Conservation (phyloP, 2,888 invertebrate species). For the Poecilobothrus nobilitatus region DNA sequence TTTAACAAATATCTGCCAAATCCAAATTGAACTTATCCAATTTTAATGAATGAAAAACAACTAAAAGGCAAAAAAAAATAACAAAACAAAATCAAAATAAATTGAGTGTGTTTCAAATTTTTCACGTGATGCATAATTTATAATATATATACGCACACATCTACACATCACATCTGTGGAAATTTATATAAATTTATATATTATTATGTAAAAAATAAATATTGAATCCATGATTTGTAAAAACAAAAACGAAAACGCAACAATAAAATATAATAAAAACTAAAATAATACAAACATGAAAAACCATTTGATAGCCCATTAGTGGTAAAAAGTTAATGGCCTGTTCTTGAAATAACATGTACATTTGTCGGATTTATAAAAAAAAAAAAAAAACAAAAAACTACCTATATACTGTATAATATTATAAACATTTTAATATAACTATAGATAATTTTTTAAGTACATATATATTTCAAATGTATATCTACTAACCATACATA, state of each 20-base stretch:
- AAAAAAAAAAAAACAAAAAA: not conserved
- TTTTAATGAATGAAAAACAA: not conserved
- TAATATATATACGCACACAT: not conserved
- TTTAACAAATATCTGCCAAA: too few relatives aligned
- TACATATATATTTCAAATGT: too few relatives aligned
- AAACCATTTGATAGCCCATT: slow-evolving; percentile 4
- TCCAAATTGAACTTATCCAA: too few relatives aligned
- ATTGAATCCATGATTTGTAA: not conserved
- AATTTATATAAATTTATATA: too few relatives aligned
- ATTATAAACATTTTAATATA: not conserved
- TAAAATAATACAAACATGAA: not conserved
- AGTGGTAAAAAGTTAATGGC: slow-evolving; percentile 3
- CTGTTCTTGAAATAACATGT: not conserved
- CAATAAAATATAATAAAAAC: not conserved
- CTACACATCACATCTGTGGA: too few relatives aligned
- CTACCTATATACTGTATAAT: not conserved
- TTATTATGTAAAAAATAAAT: not conserved
- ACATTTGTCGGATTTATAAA: too few relatives aligned
- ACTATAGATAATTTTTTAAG: not conserved
- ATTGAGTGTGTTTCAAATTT: not conserved
- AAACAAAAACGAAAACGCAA: too few relatives aligned
- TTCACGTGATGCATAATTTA: not conserved
- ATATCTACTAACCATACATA: too few relatives aligned
- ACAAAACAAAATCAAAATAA: not conserved
- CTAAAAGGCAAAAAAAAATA: not conserved